Evolutionary conservation across 2,797 vertebrate species (phyloP).

Genomic region (Arnoldichthys spilopterus): DNA sequence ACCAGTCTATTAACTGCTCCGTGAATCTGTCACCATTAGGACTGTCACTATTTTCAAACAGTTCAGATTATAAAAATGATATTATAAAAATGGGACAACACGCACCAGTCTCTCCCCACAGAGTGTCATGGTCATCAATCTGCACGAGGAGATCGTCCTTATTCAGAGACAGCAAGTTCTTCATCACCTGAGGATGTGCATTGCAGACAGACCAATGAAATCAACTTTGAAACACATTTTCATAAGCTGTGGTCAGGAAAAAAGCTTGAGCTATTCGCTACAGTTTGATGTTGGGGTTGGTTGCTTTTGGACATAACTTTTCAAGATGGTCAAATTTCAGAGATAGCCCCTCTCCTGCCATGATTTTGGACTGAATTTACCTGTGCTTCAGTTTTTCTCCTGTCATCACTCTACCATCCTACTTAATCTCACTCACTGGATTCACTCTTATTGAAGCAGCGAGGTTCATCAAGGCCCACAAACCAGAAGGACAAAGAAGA

Average conservation of each 20-base stretch:
- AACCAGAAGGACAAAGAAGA: background rate
- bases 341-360: background rate
- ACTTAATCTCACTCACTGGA: background rate
- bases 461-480: background rate
- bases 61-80: background rate
- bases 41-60: background rate
- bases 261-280: too few relatives aligned
- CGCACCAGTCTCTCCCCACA: constrained; percentile 99
- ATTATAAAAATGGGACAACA: constrained; percentile 13
- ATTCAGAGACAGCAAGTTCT: constrained; percentile 83
- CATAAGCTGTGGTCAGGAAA: background rate
- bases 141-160: constrained; percentile 85
- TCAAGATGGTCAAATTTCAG: background rate
- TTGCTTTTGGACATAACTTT: too few relatives aligned
- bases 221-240: background rate
- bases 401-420: background rate
- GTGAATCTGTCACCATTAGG: too few relatives aligned
- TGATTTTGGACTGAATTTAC: background rate
- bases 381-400: background rate
- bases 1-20: background rate
- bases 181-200: constrained; percentile 84
- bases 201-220: background rate
- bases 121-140: constrained; percentile 88
- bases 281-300: too few relatives aligned
- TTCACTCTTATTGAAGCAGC: background rate